Evolutionary conservation across 2,888 invertebrate species (phyloP).

Genomic region (Morpho deidamia): DNA sequence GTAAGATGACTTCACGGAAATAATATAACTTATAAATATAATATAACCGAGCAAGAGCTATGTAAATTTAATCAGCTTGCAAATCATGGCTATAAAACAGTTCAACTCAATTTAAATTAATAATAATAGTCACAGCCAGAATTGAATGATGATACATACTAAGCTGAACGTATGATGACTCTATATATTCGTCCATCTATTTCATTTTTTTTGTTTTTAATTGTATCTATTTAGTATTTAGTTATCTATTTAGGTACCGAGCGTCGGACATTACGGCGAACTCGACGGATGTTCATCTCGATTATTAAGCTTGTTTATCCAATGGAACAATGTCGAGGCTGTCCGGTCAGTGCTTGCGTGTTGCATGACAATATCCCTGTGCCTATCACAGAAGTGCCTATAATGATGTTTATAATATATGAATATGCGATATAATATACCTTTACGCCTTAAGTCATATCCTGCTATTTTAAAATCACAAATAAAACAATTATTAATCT

Average conservation of each 20-base stretch:
- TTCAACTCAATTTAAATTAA: not conserved
- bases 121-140: not conserved
- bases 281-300: slow-evolving; percentile 37
- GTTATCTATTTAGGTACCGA: slow-evolving; percentile 1
- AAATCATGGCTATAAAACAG: not conserved
- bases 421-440: slow-evolving; percentile 17
- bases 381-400: slow-evolving; percentile 22
- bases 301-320: slow-evolving; percentile 44
- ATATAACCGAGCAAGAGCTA: no score
- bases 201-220: not conserved
- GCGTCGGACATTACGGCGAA: slow-evolving; percentile 22
- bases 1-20: not conserved
- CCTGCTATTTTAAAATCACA: slow-evolving; percentile 26
- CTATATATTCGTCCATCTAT: not conserved
- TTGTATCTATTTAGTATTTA: not conserved
- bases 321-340: slow-evolving; percentile 46
- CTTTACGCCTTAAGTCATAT: slow-evolving; percentile 19
- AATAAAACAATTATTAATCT: slow-evolving; percentile 27
- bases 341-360: slow-evolving; percentile 40
- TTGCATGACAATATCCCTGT: slow-evolving; percentile 37
- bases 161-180: not conserved
- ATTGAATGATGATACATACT: not conserved
- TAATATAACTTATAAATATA: no score
- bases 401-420: slow-evolving; percentile 13
- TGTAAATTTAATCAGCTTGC: no score